phyloP scores from a whole-genome alignment of 2,113 vertebrate species.

The Solea senegalensis region DNA sequence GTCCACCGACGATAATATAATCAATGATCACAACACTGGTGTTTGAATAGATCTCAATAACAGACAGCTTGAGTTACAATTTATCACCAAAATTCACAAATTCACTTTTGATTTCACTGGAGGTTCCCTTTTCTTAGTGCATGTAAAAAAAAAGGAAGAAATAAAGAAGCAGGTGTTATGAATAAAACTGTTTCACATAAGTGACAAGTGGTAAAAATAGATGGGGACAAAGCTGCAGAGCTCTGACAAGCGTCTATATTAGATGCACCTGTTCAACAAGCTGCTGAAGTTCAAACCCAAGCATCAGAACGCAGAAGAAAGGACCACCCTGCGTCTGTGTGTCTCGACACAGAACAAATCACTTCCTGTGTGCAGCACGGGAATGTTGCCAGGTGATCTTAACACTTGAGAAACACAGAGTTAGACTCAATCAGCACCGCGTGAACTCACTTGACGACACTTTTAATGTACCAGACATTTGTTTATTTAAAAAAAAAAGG shows the following conservation, averaged over 20 bases:
- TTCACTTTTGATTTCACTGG: slow-evolving; percentile 26
- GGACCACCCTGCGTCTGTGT: too few species aligned
- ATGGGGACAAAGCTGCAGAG: slow-evolving; percentile 2
- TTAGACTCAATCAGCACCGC: too few species aligned
- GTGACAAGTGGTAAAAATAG: slow-evolving; percentile 37
- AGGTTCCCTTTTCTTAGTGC: background rate
- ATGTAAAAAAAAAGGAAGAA: background rate
- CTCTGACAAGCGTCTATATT: slow-evolving; percentile 44
- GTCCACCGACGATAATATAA: slow-evolving; percentile 29
- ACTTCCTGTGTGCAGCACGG: too few species aligned
- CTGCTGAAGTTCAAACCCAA: too few species aligned
- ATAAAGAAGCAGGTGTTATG: slow-evolving; percentile 14
- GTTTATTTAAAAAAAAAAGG: too few species aligned
- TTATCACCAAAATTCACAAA: slow-evolving; percentile 31
- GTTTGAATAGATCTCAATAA: slow-evolving; percentile 27
- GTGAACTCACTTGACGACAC: too few species aligned
- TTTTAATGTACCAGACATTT: too few species aligned
- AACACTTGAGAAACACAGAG: too few species aligned
- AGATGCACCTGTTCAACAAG: background rate
- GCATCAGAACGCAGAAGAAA: too few species aligned
- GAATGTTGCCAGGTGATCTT: too few species aligned
- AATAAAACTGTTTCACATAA: slow-evolving; percentile 49
- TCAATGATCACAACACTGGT: slow-evolving; percentile 36
- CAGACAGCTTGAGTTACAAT: slow-evolving; percentile 3
- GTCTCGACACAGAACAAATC: too few species aligned